These are phyloP conservation scores for Odontamblyopus rebecca DNA, from an alignment of 2,797 vertebrate genomes.

Conservation along the genomic window DNA sequence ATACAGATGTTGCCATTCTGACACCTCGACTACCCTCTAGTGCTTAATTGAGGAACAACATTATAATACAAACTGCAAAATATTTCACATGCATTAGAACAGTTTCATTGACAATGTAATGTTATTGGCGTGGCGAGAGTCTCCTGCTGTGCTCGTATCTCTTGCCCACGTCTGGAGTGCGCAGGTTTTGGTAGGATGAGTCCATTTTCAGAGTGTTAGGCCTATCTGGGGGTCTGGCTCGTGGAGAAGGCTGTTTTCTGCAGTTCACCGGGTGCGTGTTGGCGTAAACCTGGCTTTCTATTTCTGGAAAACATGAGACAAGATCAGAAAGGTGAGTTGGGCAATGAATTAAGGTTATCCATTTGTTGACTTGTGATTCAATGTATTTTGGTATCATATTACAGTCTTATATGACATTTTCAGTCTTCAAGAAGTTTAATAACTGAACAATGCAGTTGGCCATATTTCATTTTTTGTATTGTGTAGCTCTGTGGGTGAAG, in stretches of 20 bases:
- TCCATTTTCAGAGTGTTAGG: conserved; percentile 15
- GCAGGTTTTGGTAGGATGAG: conserved; percentile 14
- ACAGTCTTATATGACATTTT: neutral
- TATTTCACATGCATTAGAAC: neutral
- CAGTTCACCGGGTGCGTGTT: conserved; percentile 45
- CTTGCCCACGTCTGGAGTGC: conserved; percentile 16
- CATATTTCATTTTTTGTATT: no score
- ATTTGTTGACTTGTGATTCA: neutral
- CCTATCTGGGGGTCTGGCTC: fast-evolving
- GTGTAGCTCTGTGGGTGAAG: no score
- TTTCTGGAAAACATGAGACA: conserved; percentile 8
- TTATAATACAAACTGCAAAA: neutral
- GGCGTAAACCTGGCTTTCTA: conserved; percentile 53
- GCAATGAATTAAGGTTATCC: neutral
- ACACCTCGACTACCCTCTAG: conserved; percentile 42
- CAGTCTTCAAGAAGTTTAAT: no score
- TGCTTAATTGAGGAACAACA: conserved; percentile 20
- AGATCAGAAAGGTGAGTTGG: neutral
- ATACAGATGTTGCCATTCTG: neutral
- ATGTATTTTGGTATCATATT: neutral
- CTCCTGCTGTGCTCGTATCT: conserved; percentile 10
- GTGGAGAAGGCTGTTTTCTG: conserved; percentile 41
- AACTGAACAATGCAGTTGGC: no score
- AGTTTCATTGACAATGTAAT: no score
- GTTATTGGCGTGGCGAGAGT: conserved; percentile 7